Evolutionary conservation across 64 coral and sea anemone species (phyloP).

Genomic region (Astreopora myriophthalma): DNA sequence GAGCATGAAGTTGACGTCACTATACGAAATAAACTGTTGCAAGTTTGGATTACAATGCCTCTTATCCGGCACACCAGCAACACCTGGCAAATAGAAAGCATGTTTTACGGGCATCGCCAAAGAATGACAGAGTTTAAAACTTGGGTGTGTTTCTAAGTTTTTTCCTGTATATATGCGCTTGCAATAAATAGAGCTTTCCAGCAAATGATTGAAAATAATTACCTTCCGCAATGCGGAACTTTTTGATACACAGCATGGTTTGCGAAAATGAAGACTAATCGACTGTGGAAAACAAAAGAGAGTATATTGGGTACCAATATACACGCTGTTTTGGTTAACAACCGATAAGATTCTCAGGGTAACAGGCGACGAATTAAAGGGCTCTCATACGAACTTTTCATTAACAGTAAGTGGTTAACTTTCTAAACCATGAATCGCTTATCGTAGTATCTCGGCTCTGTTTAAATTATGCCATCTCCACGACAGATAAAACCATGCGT

Average conservation of each 20-base stretch:
- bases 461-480: neutral
- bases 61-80: no score
- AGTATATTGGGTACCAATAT: neutral
- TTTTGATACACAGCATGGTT: neutral
- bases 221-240: constrained; percentile 38
- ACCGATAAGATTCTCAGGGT: neutral
- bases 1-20: neutral
- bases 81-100: neutral
- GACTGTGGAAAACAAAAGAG: neutral
- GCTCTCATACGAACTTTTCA: neutral
- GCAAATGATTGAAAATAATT: neutral
- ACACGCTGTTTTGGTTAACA: neutral
- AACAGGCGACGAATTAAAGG: neutral
- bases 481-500: neutral
- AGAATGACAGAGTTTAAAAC: neutral
- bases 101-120: neutral
- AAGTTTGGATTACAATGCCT: no score
- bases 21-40: neutral
- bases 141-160: neutral
- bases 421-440: neutral
- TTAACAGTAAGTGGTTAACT: neutral
- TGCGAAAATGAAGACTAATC: neutral
- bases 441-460: neutral
- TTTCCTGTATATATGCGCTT: neutral
- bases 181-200: neutral